These are phyloP conservation scores for Heteromurus nitidus DNA, from an alignment of 2,888 invertebrate species.

Conservation along the genomic window DNA sequence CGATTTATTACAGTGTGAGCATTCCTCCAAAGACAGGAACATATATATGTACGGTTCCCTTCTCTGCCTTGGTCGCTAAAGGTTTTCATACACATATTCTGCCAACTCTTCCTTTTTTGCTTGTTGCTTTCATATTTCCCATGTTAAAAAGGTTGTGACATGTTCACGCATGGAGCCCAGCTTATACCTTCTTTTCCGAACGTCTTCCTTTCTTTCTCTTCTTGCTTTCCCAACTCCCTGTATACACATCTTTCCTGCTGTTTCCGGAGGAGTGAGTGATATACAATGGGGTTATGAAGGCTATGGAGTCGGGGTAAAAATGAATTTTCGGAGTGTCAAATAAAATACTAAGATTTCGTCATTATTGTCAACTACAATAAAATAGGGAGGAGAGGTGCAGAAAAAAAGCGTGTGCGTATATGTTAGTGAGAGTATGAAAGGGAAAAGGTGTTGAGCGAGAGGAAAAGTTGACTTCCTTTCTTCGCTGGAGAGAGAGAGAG, in stretches of 20 bases:
- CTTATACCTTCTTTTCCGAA: neutral
- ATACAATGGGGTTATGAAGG: constrained; percentile 9
- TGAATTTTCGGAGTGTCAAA: constrained; percentile 25
- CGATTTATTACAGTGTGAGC: neutral
- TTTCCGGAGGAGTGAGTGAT: constrained; percentile 4
- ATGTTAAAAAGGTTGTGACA: constrained; percentile 1
- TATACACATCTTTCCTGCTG: too few species aligned
- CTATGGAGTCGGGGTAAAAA: neutral
- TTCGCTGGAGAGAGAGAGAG: constrained; percentile 16
- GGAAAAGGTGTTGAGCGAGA: neutral
- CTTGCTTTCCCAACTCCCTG: neutral
- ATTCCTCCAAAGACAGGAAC: neutral
- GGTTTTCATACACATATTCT: neutral
- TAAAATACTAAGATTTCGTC: constrained; percentile 29
- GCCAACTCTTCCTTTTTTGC: neutral
- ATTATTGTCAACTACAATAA: constrained; percentile 15
- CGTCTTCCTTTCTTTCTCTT: neutral
- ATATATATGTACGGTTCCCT: neutral
- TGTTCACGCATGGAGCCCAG: neutral
- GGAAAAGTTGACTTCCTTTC: constrained; percentile 32
- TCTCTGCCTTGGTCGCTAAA: neutral
- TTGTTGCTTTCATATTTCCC: neutral
- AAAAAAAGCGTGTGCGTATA: too few species aligned
- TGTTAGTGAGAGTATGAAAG: too few species aligned
- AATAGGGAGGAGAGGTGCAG: neutral